Conservation (phyloP, 2,888 invertebrate genomes). For the Drosophila barbarae region DNA sequence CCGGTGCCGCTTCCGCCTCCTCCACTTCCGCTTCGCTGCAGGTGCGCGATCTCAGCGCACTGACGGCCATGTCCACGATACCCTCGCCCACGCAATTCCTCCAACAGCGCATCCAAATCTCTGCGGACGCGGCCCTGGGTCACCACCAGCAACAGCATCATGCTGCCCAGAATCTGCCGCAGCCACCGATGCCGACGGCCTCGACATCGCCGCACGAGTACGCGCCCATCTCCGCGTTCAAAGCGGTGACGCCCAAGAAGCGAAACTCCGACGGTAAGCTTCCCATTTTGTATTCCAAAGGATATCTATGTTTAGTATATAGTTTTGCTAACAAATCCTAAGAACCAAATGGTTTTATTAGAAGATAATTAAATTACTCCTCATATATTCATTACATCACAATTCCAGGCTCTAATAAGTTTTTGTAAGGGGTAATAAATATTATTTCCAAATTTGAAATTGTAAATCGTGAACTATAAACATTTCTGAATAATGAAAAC, state of each 20-base stretch:
- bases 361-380: no score
- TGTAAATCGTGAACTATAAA: background rate
- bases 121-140: conserved; percentile 54
- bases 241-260: conserved; percentile 79
- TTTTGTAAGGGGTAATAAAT: background rate
- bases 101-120: conserved; percentile 70
- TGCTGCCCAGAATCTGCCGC: conserved; percentile 39
- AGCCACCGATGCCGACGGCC: conserved; percentile 65
- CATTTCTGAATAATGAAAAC: no score
- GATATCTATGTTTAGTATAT: background rate
- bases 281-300: no score
- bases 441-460: background rate
- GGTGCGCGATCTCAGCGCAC: conserved; percentile 75
- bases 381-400: background rate
- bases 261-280: conserved; percentile 79
- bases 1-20: conserved; percentile 41
- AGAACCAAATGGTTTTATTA: background rate
- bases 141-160: conserved; percentile 60
- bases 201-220: conserved; percentile 66
- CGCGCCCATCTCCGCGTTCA: conserved; percentile 79
- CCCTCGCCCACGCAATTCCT: conserved; percentile 75
- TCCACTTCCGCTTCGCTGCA: conserved; percentile 62
- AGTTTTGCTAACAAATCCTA: background rate
- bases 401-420: background rate
- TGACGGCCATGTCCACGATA: conserved; percentile 74